These are phyloP conservation scores for Drosophila paulistorum DNA, from an alignment of 1,140 invertebrate species.

Conservation along the genomic window DNA sequence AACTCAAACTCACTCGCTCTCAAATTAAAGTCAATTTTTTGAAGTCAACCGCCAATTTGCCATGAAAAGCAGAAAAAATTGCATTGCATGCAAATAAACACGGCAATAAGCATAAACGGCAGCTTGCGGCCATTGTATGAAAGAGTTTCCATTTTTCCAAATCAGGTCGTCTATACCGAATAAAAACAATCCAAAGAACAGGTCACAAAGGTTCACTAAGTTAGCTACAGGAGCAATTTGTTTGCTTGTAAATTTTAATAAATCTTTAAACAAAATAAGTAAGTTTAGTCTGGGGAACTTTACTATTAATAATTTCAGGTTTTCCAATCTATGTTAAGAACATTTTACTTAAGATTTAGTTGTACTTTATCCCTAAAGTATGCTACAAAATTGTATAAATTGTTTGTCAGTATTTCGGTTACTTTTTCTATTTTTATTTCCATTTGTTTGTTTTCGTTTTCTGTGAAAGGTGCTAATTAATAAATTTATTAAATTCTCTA, in stretches of 20 bases:
- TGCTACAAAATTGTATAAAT: too few species aligned
- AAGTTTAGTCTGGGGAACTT: background rate
- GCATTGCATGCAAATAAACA: constrained; percentile 74
- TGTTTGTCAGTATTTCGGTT: too few species aligned
- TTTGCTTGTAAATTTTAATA: background rate
- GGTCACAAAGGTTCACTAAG: background rate
- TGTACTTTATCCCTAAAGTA: too few species aligned
- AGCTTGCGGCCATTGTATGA: constrained; percentile 29
- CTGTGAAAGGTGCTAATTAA: too few species aligned
- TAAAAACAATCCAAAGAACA: background rate
- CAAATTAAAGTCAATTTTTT: constrained; percentile 70
- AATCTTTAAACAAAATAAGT: too few species aligned
- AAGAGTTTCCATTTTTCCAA: constrained; percentile 35
- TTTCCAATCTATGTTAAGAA: too few species aligned
- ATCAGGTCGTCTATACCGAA: constrained; percentile 30
- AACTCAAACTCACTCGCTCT: constrained; percentile 51
- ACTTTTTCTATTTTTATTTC: too few species aligned
- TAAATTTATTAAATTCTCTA: too few species aligned
- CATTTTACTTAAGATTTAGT: too few species aligned
- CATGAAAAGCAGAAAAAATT: constrained; percentile 42
- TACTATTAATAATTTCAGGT: too few species aligned
- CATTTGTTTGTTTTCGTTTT: too few species aligned
- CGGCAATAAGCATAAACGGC: constrained; percentile 48
- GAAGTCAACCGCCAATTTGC: constrained; percentile 75
- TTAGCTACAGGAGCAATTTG: background rate